phyloP scores from a whole-genome alignment of 1,140 invertebrate species.

The Myzus persicae region DNA sequence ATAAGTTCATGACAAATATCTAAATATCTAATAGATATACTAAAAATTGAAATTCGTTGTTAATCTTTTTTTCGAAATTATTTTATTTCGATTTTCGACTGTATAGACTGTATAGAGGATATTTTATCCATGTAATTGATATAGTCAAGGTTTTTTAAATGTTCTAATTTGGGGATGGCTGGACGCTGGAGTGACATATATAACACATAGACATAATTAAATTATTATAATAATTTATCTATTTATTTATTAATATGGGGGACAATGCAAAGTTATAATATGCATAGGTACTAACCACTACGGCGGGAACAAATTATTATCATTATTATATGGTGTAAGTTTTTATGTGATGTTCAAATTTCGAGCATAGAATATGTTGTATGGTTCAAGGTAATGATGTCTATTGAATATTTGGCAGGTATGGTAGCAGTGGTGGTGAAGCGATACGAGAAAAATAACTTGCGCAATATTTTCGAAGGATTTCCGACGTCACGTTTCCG shows the following conservation, averaged over 20 bases:
- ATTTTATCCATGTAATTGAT: too few relatives aligned
- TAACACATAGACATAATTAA: too few relatives aligned
- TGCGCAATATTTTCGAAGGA: neutral
- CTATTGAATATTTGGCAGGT: neutral
- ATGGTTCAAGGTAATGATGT: neutral
- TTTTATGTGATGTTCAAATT: neutral
- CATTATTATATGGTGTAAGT: neutral
- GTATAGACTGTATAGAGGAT: neutral
- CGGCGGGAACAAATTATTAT: neutral
- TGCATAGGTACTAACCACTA: neutral
- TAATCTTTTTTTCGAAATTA: neutral
- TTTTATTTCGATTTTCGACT: neutral
- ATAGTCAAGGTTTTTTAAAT: neutral
- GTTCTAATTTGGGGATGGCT: neutral
- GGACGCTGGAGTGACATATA: too few relatives aligned
- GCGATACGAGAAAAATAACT: neutral
- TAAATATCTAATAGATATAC: neutral
- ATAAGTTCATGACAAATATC: too few relatives aligned
- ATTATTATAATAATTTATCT: neutral
- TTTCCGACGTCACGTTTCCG: neutral
- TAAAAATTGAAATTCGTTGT: neutral
- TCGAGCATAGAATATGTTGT: too few relatives aligned
- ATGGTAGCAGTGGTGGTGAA: neutral
- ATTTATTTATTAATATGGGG: neutral
- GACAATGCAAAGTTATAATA: neutral